Base-by-base conservation (phyloP, 1,140 invertebrate species). In the Helicoverpa zea region DNA sequence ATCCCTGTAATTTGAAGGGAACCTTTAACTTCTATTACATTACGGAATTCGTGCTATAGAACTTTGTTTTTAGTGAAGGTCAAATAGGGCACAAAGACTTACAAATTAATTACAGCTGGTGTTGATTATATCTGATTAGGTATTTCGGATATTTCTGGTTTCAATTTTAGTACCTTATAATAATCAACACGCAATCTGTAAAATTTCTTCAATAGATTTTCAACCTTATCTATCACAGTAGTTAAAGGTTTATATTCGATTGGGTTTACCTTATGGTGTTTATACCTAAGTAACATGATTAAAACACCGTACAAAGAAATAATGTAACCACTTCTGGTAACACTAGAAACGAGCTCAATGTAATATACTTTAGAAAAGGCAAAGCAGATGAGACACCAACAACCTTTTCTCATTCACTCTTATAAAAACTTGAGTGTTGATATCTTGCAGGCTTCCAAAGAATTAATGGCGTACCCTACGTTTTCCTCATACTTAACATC, bases 401-500 rank as follows among this genome's bases (percentile, higher is more conserved):
- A 47, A 16, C 9, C 18, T 18, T 18, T 18, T 66, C 63, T 66
- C 63, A 14, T 35, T 66, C 35, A 12, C 14, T 10, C 43, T 16
- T 47, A 66, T 47, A 66, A 12, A 16, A n/a, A 9, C n/a, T 51
- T 29, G 13, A 70, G 47, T 70, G 23, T 10, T 52, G 47, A 29
- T 70, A 51, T 70, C 11, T 70, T 13, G 12, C 49, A 14, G 61
- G 29, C 18, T 52, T n/a, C 3, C 49, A 11, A 52, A 14, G 66
- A 14, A 70, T 70, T 70, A 70, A 70, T 70, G 66, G 66, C 2
- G 9, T 51, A 30, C 18, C 66, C 66, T 14, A 18, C 12, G 14
- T 52, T 70, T 70, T 70, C 66, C 66, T 70, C 29, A 29, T 29
- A 70, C 66, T 70, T 70, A 30, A 52, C 47, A 52, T 70, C 47